These are phyloP conservation scores for Charanyca ferruginea DNA, from an alignment of 2,888 invertebrate genomes.

Conservation along the genomic window DNA sequence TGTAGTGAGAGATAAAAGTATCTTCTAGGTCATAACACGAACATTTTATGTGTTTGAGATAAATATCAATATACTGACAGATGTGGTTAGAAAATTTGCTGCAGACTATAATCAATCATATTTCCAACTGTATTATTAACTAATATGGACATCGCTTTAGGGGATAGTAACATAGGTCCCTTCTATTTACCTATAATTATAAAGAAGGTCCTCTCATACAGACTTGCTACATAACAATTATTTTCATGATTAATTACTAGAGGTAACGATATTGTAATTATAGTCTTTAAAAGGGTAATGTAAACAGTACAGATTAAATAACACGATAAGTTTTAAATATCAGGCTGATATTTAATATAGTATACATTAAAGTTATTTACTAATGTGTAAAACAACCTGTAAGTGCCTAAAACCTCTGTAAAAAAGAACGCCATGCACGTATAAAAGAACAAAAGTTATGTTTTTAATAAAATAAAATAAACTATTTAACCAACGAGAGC, in stretches of 20 bases:
- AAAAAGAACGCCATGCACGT: neutral
- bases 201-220: slow-evolving; percentile 11
- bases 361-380: too few relatives aligned
- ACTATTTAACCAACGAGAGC: neutral
- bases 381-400: too few relatives aligned
- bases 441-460: slow-evolving; percentile 1
- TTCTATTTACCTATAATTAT: neutral
- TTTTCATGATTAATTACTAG: slow-evolving; percentile 40
- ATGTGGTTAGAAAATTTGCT: slow-evolving; percentile 27
- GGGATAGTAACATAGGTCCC: neutral
- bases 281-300: slow-evolving; percentile 48
- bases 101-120: slow-evolving; percentile 19
- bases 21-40: slow-evolving; percentile 20
- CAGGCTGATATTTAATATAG: slow-evolving; percentile 33
- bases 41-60: slow-evolving; percentile 23
- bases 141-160: slow-evolving; percentile 17
- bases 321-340: slow-evolving; percentile 50
- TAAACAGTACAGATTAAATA: slow-evolving; percentile 53
- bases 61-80: slow-evolving; percentile 8
- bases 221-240: slow-evolving; percentile 42
- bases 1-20: slow-evolving; percentile 9
- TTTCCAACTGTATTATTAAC: slow-evolving; percentile 30
- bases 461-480: slow-evolving; percentile 6
- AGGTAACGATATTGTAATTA: slow-evolving; percentile 47
- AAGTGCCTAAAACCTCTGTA: too few relatives aligned